Conservation (phyloP, 23 tunicate species). For the Styela clava region DNA sequence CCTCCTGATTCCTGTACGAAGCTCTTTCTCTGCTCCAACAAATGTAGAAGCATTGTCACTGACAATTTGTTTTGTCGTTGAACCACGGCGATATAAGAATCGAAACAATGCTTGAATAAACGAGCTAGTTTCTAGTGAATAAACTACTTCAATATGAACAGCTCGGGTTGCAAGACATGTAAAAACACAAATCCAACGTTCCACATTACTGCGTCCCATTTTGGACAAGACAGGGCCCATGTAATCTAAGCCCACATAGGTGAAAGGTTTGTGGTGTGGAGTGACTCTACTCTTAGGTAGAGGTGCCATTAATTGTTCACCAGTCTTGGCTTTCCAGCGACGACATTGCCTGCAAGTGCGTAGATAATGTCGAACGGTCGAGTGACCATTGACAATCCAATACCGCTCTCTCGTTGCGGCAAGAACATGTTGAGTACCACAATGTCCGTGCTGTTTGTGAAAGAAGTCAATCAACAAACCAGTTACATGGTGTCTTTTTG, state of each 20-base stretch:
- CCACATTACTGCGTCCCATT: slow-evolving; percentile 29
- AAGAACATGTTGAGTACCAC: slow-evolving; percentile 35
- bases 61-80: background rate
- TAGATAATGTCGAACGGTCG: no score
- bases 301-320: slow-evolving; percentile 40
- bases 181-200: slow-evolving; percentile 45
- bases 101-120: slow-evolving; percentile 26
- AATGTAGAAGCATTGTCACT: slow-evolving; percentile 28
- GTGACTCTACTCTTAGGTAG: slow-evolving; percentile 31
- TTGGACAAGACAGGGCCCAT: slow-evolving; percentile 38
- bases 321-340: slow-evolving; percentile 32
- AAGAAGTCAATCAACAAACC: no score
- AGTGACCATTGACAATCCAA: slow-evolving; percentile 33
- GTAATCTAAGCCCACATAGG: slow-evolving; percentile 5
- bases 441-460: slow-evolving; percentile 31
- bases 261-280: slow-evolving; percentile 11
- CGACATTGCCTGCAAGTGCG: slow-evolving; percentile 16
- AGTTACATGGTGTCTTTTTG: no score
- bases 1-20: background rate
- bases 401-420: slow-evolving; percentile 16
- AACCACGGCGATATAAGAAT: slow-evolving; percentile 32
- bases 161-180: slow-evolving; percentile 45
- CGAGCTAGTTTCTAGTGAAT: slow-evolving; percentile 28
- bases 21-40: no score
- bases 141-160: slow-evolving; percentile 33